Percentiles rank a stretch among this genome's conserved stretches.
Evolutionary conservation across 2,888 invertebrate species (phyloP).

Genomic region (Megastigmus dorsalis): DNA sequence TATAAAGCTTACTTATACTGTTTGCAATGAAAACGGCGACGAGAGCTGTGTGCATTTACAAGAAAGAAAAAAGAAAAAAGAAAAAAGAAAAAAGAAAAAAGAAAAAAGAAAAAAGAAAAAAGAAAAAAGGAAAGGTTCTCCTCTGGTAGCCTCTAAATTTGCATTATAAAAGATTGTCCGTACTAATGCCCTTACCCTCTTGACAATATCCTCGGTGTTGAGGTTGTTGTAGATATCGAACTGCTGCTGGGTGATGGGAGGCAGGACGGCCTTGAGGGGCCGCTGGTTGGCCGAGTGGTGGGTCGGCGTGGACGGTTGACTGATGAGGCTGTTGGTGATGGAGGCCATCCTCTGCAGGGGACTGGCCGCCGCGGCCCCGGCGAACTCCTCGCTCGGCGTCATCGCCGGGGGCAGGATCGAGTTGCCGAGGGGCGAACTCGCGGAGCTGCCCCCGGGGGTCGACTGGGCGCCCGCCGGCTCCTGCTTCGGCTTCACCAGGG

Average conservation of each 20-base stretch:
- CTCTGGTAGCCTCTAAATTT: slow-evolving; percentile 10
- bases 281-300: slow-evolving; percentile 90
- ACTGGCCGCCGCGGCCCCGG: slow-evolving; percentile 88
- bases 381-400: slow-evolving; percentile 87
- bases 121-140: too few species aligned
- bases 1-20: too few species aligned
- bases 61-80: too few species aligned
- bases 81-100: too few species aligned
- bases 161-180: slow-evolving; percentile 24
- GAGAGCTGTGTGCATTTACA: too few species aligned
- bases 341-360: slow-evolving; percentile 98
- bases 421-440: slow-evolving; percentile 89
- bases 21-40: too few species aligned
- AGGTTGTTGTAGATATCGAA: slow-evolving; percentile 98
- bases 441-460: slow-evolving; percentile 83
- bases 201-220: slow-evolving; percentile 98
- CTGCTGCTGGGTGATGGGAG: slow-evolving; percentile 98
- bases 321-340: slow-evolving; percentile 96
- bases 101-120: too few species aligned
- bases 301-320: slow-evolving; percentile 89
- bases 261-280: slow-evolving; percentile 95
- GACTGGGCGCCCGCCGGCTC: slow-evolving; percentile 81
- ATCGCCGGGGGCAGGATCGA: slow-evolving; percentile 90
- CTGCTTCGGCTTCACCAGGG: slow-evolving; percentile 89
- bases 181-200: slow-evolving; percentile 78